These are phyloP conservation scores for Tauraco erythrolophus DNA, from an alignment of 2,113 vertebrate genomes.

Conservation along the genomic window DNA sequence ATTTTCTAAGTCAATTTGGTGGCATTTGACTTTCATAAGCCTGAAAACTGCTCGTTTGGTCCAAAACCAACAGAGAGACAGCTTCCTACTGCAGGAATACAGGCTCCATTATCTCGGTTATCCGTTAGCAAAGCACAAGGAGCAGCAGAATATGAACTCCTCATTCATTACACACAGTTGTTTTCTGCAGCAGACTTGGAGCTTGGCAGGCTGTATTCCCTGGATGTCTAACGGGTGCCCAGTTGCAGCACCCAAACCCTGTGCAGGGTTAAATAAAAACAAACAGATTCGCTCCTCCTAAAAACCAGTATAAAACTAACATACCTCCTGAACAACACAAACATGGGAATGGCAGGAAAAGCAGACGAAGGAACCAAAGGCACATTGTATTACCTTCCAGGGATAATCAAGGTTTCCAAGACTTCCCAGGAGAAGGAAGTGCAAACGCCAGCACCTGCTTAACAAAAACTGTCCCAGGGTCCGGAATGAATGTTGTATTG, in stretches of 20 bases:
- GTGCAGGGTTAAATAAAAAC: neutral
- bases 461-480: neutral
- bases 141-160: neutral
- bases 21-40: slow-evolving; percentile 52
- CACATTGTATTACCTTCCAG: neutral
- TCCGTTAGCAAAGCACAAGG: neutral
- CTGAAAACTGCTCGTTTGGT: slow-evolving; percentile 11
- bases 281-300: neutral
- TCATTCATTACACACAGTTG: neutral
- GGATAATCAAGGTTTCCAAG: neutral
- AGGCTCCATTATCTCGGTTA: slow-evolving; percentile 30
- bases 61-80: slow-evolving; percentile 43
- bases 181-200: neutral
- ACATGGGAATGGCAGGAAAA: neutral
- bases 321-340: neutral
- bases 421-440: neutral
- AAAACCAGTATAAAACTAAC: neutral
- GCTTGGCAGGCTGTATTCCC: neutral
- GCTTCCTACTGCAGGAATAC: slow-evolving; percentile 1
- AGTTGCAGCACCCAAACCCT: neutral
- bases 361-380: neutral
- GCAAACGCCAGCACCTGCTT: neutral
- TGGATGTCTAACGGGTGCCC: fast-evolving
- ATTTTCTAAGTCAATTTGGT: neutral
- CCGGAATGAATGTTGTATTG: neutral